These are phyloP conservation scores for Nasonovia ribisnigri DNA, from an alignment of 2,888 invertebrate genomes.

Conservation along the genomic window DNA sequence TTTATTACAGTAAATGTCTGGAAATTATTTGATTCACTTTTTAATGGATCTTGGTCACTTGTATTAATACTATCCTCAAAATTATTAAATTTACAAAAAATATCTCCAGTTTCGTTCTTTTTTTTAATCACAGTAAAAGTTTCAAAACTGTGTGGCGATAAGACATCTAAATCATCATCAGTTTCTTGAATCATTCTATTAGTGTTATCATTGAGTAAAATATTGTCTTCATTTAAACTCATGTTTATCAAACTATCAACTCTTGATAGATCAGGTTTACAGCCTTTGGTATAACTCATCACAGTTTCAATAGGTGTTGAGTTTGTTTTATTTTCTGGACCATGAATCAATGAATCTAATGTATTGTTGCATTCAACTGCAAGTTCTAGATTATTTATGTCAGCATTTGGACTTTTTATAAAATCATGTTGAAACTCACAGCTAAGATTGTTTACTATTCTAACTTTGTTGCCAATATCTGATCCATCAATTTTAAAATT, in stretches of 20 bases:
- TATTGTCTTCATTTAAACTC: background rate
- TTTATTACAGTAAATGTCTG: conserved; percentile 58
- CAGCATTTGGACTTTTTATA: background rate
- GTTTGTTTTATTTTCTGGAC: background rate
- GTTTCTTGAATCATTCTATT: background rate
- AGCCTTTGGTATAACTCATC: background rate
- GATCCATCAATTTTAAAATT: conserved; percentile 85
- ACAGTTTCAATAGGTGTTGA: background rate
- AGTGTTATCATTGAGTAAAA: background rate
- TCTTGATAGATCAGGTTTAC: background rate
- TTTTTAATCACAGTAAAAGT: conserved; percentile 66
- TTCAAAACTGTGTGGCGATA: conserved; percentile 52
- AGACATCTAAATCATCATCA: conserved; percentile 48
- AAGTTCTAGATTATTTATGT: background rate
- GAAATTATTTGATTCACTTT: conserved; percentile 43
- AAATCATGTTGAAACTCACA: conserved; percentile 11
- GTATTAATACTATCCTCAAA: conserved; percentile 25
- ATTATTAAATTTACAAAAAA: conserved; percentile 24
- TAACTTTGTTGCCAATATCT: conserved; percentile 79
- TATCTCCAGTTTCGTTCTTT: conserved; percentile 25
- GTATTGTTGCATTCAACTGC: background rate
- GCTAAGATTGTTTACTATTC: conserved; percentile 69
- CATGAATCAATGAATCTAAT: conserved; percentile 14
- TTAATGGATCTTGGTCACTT: conserved; percentile 35
- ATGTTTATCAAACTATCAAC: conserved; percentile 16